Base-by-base conservation (phyloP, 30 jellyfish, hydroid and myxozoan species). In the Catostylus mosaicus region DNA sequence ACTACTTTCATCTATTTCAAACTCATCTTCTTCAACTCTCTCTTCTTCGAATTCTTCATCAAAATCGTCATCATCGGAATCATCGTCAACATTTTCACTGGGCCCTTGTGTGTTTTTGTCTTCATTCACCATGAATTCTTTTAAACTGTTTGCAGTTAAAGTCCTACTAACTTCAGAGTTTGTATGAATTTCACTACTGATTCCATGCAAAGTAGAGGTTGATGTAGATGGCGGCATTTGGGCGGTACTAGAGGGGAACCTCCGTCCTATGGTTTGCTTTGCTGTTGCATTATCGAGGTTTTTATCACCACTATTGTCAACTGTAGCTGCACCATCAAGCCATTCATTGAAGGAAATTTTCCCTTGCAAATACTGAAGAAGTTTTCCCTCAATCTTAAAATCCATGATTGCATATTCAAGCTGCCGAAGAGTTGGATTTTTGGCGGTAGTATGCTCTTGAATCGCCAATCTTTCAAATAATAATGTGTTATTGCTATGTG, bases 281-380 rank as follows among this genome's bases (percentile, higher is more conserved):
- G 14, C 30, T 8, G 30, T 11, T 24, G 8, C 30, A 18, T 46
- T 19, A 19, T 46, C 19, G 60, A 9, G 11, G 11, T 19, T 46
- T 3, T 26, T 20, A 7, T 2, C 40, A 20, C 30, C 87, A 30
- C 29, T 31, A 9, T 54, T 24, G 4, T 22, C 71, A 36, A 16
- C 38, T 31, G 85, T 12, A n/a, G 82, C 56, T 43, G 75, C 85
- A 7, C 82, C 83, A 22, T 82, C 92, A 34, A 82, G 92, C 92
- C 92, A 82, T 52, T 82, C 92, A 30, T 71, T 67, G 73, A 82
- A 82, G 14, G 92, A 68, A 7, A 82, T 54, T n/a, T 75, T 57
- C 36, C 92, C 92, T 48, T 82, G 86, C 7, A 82, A 33, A 38
- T 82, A 82, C 36, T 56, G 36, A 10, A 82, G 65, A 20, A 82